Percentiles rank a stretch among this genome's conserved stretches.
These are phyloP conservation scores for Nebria brevicollis DNA, from an alignment of 2,888 invertebrate genomes.

Conservation along the genomic window DNA sequence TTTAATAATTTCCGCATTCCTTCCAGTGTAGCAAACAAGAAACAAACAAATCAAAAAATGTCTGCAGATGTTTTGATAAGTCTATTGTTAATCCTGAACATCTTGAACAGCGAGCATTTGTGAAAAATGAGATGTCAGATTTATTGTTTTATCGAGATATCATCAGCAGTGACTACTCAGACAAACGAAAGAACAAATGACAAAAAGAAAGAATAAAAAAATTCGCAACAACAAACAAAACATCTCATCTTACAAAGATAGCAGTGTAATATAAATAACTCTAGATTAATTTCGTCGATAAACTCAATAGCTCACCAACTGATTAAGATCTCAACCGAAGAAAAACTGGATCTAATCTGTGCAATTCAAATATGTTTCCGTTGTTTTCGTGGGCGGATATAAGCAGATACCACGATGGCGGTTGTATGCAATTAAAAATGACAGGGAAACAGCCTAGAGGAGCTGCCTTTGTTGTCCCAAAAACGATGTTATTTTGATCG, in stretches of 20 bases:
- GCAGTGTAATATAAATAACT: neutral
- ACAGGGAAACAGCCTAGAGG: constrained; percentile 23
- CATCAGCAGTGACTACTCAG: neutral
- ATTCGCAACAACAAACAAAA: neutral
- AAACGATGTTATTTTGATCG: neutral
- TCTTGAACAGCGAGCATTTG: constrained; percentile 13
- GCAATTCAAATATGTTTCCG: neutral
- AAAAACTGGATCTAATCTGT: neutral
- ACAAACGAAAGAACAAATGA: neutral
- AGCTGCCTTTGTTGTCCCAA: neutral
- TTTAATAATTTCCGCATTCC: neutral
- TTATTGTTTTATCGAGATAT: constrained; percentile 14
- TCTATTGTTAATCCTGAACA: neutral
- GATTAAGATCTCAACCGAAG: neutral
- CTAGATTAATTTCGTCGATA: neutral
- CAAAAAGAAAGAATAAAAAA: neutral
- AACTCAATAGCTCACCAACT: neutral
- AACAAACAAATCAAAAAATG: neutral
- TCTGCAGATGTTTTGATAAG: neutral
- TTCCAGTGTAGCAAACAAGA: neutral
- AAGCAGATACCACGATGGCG: constrained; percentile 33
- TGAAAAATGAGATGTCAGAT: constrained; percentile 39
- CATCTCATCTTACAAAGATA: neutral
- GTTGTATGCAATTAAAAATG: constrained; percentile 36
- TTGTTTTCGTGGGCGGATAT: constrained; percentile 2